These are phyloP conservation scores for Eupsilia transversa DNA, from an alignment of 2,888 invertebrate species.

Conservation along the genomic window DNA sequence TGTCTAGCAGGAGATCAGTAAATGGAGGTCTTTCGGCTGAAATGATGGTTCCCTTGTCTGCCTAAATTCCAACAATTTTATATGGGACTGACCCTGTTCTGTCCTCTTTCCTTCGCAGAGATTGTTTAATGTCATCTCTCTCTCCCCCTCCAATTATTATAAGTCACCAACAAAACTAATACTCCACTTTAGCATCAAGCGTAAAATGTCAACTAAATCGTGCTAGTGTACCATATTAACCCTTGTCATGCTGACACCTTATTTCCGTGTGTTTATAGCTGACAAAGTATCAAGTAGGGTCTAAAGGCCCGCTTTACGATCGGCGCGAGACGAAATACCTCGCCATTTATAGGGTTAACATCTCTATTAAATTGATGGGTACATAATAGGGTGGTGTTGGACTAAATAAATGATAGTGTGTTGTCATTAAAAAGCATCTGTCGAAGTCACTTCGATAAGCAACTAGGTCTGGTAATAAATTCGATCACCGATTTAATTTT, in stretches of 20 bases:
- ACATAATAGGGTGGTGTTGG: slow-evolving; percentile 32
- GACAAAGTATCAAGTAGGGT: slow-evolving; percentile 67
- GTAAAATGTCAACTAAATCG: slow-evolving; percentile 63
- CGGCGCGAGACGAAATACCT: slow-evolving; percentile 47
- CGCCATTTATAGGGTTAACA: slow-evolving; percentile 55
- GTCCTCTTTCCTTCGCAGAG: background rate
- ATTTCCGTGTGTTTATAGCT: slow-evolving; percentile 69
- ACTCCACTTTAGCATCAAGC: slow-evolving; percentile 38
- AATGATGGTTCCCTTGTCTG: background rate
- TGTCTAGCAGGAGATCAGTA: too few relatives aligned
- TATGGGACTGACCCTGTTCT: too few relatives aligned
- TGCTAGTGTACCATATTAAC: slow-evolving; percentile 59
- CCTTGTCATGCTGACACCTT: slow-evolving; percentile 69
- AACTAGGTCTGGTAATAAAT: background rate
- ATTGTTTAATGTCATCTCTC: background rate
- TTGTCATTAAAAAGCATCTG: background rate
- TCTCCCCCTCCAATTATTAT: slow-evolving; percentile 33
- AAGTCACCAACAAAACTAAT: slow-evolving; percentile 48
- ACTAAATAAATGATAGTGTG: slow-evolving; percentile 11
- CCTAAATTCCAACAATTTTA: background rate
- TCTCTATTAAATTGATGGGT: slow-evolving; percentile 54
- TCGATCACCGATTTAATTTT: background rate
- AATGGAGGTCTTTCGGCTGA: background rate
- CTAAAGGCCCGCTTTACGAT: slow-evolving; percentile 63
- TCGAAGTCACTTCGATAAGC: background rate